These are phyloP conservation scores for Styela clava DNA, from an alignment of 23 tunicate species.

Conservation along the genomic window DNA sequence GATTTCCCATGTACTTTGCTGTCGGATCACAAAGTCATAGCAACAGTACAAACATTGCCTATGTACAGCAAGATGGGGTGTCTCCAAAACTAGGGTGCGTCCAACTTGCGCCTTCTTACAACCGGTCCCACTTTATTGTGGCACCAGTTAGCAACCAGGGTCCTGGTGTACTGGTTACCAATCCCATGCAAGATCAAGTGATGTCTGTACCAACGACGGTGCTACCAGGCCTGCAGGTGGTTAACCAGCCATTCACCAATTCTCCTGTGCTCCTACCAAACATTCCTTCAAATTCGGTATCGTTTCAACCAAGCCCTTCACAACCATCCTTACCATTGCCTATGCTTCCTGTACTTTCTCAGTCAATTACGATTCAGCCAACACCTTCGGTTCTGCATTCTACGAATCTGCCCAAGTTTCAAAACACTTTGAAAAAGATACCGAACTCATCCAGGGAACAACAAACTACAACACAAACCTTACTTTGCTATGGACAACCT, in stretches of 20 bases:
- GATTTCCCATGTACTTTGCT: slow-evolving; percentile 4
- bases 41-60: neutral
- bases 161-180: neutral
- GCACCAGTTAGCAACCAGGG: slow-evolving; percentile 5
- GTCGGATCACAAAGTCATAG: neutral
- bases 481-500: slow-evolving; percentile 22
- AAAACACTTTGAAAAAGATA: slow-evolving; percentile 43
- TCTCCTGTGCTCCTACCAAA: neutral
- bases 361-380: slow-evolving; percentile 31
- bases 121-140: slow-evolving; percentile 4
- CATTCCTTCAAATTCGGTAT: neutral
- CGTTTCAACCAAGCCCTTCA: slow-evolving; percentile 13
- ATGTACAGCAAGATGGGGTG: slow-evolving; percentile 12
- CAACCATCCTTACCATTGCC: slow-evolving; percentile 13
- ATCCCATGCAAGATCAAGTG: neutral
- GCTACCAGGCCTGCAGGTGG: neutral
- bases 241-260: neutral
- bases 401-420: slow-evolving; percentile 37
- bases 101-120: neutral
- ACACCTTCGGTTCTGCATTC: slow-evolving; percentile 9
- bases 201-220: too few species aligned
- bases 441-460: slow-evolving; percentile 22
- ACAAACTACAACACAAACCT: neutral
- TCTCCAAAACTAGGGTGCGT: neutral
- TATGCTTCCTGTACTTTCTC: neutral